Conservation (phyloP, 2,113 vertebrate species). For the Vireo altiloquus region DNA sequence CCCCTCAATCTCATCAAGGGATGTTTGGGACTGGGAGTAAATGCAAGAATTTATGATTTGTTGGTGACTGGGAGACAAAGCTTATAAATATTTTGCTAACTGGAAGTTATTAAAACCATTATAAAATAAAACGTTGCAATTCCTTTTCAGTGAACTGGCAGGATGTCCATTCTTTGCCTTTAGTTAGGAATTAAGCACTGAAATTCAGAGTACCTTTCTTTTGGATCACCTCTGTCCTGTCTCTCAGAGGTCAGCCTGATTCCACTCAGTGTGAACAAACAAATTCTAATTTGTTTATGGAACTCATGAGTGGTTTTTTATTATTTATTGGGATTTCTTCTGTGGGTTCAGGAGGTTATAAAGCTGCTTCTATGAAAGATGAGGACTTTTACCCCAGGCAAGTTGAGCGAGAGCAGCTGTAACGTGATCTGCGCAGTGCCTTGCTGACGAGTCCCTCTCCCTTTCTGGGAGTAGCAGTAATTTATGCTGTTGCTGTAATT, state of each 20-base stretch:
- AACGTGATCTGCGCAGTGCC: neutral
- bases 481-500: slow-evolving; percentile 9
- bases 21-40: neutral
- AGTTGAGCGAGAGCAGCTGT: neutral
- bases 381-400: slow-evolving; percentile 4
- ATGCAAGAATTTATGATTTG: neutral
- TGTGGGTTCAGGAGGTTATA: neutral
- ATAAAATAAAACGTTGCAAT: neutral
- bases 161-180: neutral
- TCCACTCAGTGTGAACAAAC: neutral
- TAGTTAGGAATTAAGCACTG: neutral
- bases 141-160: neutral
- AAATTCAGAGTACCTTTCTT: neutral
- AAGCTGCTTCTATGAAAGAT: slow-evolving; percentile 16
- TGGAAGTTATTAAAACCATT: neutral
- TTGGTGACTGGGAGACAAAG: neutral
- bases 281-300: slow-evolving; percentile 37
- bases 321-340: neutral
- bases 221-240: neutral
- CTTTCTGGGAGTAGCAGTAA: slow-evolving; percentile 11
- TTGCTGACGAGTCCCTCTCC: neutral
- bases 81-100: neutral
- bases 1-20: neutral
- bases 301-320: neutral
- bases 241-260: neutral